Percentiles rank a stretch among this genome's conserved stretches.
These are phyloP conservation scores for Drosophila tsacasi DNA, from an alignment of 1,140 invertebrate genomes.

Conservation along the genomic window DNA sequence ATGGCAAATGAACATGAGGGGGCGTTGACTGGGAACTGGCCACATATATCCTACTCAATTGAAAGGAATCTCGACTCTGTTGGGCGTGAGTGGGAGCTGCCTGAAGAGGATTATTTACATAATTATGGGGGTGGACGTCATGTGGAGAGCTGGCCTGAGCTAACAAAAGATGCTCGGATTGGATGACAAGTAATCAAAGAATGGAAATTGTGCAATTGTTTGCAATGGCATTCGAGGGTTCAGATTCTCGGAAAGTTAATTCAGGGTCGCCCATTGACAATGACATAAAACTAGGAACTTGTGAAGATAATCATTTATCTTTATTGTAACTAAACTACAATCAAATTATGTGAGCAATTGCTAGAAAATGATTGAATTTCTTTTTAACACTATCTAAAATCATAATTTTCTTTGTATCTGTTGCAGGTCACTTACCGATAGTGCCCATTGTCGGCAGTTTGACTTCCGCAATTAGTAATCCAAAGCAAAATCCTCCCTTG, in stretches of 20 bases:
- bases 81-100: constrained; percentile 5
- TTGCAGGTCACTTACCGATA: constrained; percentile 54
- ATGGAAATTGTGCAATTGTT: constrained; percentile 47
- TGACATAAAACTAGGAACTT: background rate
- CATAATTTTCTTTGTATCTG: background rate
- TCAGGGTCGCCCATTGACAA: background rate
- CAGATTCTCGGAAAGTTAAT: background rate
- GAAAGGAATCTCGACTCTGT: constrained; percentile 51
- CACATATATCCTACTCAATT: constrained; percentile 45
- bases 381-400: background rate
- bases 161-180: constrained; percentile 43
- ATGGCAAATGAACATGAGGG: constrained; percentile 23
- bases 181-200: constrained; percentile 42
- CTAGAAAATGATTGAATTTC: background rate
- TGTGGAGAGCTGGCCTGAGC: constrained; percentile 30
- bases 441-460: constrained; percentile 63
- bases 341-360: background rate
- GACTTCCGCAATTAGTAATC: constrained; percentile 33
- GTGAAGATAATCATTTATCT: background rate
- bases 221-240: constrained; percentile 28
- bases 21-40: constrained; percentile 28
- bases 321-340: background rate
- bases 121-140: constrained; percentile 36
- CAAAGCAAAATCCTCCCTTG: constrained; percentile 41
- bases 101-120: constrained; percentile 63